Evolutionary conservation across 2,888 invertebrate genomes (phyloP).

Genomic region (Eristalis intricaria): DNA sequence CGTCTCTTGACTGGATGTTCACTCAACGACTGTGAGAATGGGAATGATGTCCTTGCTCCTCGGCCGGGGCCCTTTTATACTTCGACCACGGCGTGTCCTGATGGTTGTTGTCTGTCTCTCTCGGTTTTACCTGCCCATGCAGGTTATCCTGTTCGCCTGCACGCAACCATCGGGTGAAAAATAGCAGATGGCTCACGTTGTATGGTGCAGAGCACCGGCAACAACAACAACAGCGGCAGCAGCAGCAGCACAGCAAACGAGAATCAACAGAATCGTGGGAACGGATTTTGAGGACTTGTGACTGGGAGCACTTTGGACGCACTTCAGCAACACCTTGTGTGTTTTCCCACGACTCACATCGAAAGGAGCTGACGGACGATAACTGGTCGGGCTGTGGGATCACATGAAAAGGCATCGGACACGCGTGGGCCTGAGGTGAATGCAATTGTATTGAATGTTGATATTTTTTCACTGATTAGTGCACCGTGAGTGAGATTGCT

Average conservation of each 20-base stretch:
- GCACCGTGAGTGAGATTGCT: not conserved
- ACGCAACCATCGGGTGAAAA: constrained; percentile 15
- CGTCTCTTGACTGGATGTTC: not conserved
- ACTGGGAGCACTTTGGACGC: constrained; percentile 62
- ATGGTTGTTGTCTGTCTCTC: constrained; percentile 16
- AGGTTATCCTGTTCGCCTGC: constrained; percentile 42
- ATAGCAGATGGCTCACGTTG: constrained; percentile 52
- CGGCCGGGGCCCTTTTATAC: constrained; percentile 75
- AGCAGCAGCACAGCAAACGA: constrained; percentile 4
- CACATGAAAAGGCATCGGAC: not conserved
- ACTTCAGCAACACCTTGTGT: constrained; percentile 61
- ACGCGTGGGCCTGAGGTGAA: not conserved
- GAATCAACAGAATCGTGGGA: constrained; percentile 51
- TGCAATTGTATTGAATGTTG: not conserved
- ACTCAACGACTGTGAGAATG: constrained; percentile 65
- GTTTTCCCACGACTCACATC: constrained; percentile 49
- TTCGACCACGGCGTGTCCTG: constrained; percentile 29
- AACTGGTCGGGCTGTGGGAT: not conserved
- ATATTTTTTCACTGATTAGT: not conserved
- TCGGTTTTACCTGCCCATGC: constrained; percentile 46
- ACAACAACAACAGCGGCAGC: not conserved
- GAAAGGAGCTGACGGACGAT: not conserved
- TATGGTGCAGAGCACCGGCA: constrained; percentile 5
- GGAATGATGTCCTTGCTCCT: constrained; percentile 75
- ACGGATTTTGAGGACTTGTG: constrained; percentile 52